phyloP scores from a whole-genome alignment of 2,113 vertebrate species.

The Camelus bactrianus region DNA sequence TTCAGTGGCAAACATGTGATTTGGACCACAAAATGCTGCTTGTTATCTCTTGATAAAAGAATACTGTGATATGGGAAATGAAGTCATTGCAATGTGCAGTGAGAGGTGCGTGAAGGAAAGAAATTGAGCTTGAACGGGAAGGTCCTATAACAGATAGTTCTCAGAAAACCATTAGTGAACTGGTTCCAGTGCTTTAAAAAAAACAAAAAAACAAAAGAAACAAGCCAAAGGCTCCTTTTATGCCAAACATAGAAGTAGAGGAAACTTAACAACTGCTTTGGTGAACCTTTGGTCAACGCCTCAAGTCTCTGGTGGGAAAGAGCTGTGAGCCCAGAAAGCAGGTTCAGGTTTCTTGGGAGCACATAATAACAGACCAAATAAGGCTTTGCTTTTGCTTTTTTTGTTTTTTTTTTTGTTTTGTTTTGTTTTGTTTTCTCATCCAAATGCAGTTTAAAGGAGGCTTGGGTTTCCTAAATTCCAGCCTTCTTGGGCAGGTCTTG shows the following conservation, averaged over 20 bases:
- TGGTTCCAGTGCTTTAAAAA: not conserved
- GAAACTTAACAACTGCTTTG: not conserved
- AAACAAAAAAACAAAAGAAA: not conserved
- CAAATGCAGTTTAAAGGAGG: not conserved
- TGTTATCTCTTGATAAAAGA: not conserved
- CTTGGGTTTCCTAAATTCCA: constrained; percentile 14
- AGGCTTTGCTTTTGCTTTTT: not conserved
- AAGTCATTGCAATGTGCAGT: not conserved
- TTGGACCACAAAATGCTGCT: not conserved
- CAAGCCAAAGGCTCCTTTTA: not conserved
- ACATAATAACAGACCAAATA: not conserved
- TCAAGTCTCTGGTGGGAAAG: not conserved
- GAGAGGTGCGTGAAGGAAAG: not conserved
- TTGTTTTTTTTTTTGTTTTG: not conserved
- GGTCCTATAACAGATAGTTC: not conserved
- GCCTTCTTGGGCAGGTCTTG: not conserved
- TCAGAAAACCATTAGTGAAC: not conserved
- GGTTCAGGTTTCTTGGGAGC: not conserved
- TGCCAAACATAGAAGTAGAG: not conserved
- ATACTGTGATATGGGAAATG: not conserved
- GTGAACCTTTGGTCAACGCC: not conserved
- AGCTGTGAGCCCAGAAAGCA: not conserved
- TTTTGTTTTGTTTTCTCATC: not conserved
- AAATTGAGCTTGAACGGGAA: not conserved
- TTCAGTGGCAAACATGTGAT: not conserved